Percentiles rank a stretch among this genome's conserved stretches.
Conservation (phyloP, 2,113 vertebrate genomes). For the Erinaceus europaeus region DNA sequence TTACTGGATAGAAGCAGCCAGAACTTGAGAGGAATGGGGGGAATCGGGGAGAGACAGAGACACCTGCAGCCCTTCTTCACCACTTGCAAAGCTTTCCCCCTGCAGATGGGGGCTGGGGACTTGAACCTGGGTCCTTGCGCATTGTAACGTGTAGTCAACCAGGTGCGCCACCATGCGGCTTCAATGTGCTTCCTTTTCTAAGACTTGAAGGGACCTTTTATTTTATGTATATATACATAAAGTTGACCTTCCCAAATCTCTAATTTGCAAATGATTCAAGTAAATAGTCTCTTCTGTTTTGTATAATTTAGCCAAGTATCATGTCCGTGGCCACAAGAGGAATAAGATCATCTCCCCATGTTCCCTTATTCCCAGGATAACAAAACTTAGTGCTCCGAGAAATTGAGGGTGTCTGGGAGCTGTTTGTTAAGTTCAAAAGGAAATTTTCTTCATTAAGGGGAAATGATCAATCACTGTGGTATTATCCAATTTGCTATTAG, state of each 20-base stretch:
- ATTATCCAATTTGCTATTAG: not conserved
- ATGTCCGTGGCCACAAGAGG: not conserved
- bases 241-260: conserved; percentile 4
- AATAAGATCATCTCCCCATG: not conserved
- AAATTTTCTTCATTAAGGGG: not conserved
- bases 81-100: no score
- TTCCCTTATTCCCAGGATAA: not conserved
- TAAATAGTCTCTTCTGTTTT: not conserved
- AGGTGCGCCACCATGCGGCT: no score
- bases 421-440: not conserved
- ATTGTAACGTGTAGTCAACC: no score
- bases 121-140: no score
- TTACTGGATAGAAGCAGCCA: no score
- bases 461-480: not conserved
- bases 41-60: no score
- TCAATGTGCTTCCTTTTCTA: conserved; percentile 27
- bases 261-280: not conserved
- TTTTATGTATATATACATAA: not conserved
- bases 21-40: no score
- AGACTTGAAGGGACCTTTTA: not conserved
- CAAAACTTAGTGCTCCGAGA: not conserved
- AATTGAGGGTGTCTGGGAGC: not conserved
- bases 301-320: not conserved
- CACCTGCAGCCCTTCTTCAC: no score
- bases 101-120: no score